Evolutionary conservation across 2,797 vertebrate species (phyloP).

Genomic region (Argentina silus): DNA sequence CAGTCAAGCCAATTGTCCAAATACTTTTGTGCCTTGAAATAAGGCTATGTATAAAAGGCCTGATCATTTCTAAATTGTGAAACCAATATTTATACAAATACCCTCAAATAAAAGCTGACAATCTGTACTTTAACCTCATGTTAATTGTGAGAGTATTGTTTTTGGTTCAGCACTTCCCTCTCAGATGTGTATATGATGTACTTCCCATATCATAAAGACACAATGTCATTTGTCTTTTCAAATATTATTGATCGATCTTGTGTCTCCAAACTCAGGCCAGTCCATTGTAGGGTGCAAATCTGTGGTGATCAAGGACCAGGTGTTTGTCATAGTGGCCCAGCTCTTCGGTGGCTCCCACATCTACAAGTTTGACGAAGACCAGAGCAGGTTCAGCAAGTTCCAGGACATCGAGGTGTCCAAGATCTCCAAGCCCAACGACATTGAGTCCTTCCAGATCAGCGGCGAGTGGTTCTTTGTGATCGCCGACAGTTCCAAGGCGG

Average conservation of each 20-base stretch:
- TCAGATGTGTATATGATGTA: not conserved
- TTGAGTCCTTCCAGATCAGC: constrained; percentile 93
- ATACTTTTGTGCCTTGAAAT: no score
- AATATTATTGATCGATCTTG: not conserved
- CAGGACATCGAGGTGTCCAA: constrained; percentile 97
- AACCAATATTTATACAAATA: no score
- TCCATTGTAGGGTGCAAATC: constrained; percentile 98
- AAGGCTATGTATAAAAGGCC: no score
- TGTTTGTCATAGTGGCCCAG: constrained; percentile 97
- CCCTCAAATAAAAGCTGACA: no score
- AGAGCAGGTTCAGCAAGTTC: constrained; percentile 97
- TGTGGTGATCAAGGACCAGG: constrained; percentile 90
- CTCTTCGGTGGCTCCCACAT: constrained; percentile 98
- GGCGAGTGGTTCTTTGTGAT: constrained; percentile 94
- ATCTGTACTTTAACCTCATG: no score
- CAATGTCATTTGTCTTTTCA: not conserved
- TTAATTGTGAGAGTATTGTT: no score
- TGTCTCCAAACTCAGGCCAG: constrained; percentile 81
- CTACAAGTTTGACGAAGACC: constrained; percentile 96
- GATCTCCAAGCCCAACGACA: constrained; percentile 98
- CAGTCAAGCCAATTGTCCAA: no score
- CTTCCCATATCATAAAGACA: not conserved
- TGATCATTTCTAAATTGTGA: no score
- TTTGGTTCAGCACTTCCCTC: no score
- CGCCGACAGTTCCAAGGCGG: constrained; percentile 97